Percentiles rank a stretch among this genome's conserved stretches.
Evolutionary conservation across 2,797 vertebrate genomes (phyloP).

Genomic region (Argya squamiceps): DNA sequence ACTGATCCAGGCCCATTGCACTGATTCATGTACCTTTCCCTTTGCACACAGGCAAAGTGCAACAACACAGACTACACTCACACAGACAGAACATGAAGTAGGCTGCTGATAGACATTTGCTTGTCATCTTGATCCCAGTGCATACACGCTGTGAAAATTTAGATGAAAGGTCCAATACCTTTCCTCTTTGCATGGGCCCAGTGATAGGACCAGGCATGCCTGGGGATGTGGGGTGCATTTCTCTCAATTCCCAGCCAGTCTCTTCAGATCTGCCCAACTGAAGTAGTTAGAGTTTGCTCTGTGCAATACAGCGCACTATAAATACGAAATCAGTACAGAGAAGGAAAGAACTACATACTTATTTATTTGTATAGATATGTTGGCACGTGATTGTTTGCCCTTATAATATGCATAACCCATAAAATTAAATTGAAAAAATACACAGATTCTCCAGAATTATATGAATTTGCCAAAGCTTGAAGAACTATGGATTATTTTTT

Average conservation of each 20-base stretch:
- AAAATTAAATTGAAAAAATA: background rate
- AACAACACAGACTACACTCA: background rate
- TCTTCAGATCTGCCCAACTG: background rate
- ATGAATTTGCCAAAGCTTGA: background rate
- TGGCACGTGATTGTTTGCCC: background rate
- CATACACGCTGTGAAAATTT: background rate
- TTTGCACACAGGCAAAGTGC: background rate
- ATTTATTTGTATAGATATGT: background rate
- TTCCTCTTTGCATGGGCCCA: background rate
- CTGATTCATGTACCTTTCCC: background rate
- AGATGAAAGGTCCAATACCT: background rate
- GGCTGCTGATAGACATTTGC: fast-evolving
- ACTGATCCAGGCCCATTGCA: background rate
- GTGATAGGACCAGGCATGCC: background rate
- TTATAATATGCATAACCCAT: background rate
- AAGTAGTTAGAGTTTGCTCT: background rate
- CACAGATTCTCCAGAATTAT: background rate
- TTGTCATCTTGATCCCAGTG: background rate
- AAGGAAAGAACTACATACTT: background rate
- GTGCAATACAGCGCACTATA: background rate
- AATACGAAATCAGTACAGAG: background rate
- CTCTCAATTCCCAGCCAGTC: background rate
- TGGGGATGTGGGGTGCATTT: background rate
- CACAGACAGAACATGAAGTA: background rate
- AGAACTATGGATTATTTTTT: background rate